phyloP scores from a whole-genome alignment of 2,113 vertebrate genomes.

The Eidolon helvum region DNA sequence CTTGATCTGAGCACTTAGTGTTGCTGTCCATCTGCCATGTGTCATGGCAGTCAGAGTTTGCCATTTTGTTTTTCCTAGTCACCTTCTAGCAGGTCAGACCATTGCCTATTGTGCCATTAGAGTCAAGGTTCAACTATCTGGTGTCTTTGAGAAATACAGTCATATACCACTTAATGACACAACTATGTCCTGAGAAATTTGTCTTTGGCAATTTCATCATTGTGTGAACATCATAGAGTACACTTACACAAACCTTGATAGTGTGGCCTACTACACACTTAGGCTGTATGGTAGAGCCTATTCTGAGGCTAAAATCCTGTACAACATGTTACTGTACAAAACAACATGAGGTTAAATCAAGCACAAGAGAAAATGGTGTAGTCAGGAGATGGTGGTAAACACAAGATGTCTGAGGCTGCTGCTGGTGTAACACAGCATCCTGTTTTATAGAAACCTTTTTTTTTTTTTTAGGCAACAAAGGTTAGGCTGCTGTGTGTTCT shows the following conservation, averaged over 20 bases:
- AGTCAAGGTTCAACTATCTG: not conserved
- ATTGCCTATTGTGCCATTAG: not conserved
- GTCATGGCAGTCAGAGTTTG: not conserved
- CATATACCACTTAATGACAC: not conserved
- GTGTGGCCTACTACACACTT: not conserved
- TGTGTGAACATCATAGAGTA: not conserved
- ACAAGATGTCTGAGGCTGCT: not conserved
- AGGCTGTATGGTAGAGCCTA: not conserved
- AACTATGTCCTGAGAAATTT: not conserved
- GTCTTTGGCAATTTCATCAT: not conserved
- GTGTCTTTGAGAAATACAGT: not conserved
- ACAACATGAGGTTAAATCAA: not conserved
- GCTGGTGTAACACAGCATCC: not conserved
- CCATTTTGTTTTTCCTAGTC: not conserved
- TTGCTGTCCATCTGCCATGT: not conserved
- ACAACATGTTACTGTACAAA: not conserved
- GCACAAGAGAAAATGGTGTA: not conserved
- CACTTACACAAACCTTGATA: not conserved
- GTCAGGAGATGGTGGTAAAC: not conserved
- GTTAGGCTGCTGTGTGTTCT: not conserved
- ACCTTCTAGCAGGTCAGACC: not conserved
- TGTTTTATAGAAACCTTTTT: not conserved
- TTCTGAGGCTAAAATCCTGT: not conserved
- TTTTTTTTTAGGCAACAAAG: not conserved
- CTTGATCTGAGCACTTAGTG: not conserved